These are phyloP conservation scores for Axis porcinus DNA, from an alignment of 2,113 vertebrate species.

Conservation along the genomic window DNA sequence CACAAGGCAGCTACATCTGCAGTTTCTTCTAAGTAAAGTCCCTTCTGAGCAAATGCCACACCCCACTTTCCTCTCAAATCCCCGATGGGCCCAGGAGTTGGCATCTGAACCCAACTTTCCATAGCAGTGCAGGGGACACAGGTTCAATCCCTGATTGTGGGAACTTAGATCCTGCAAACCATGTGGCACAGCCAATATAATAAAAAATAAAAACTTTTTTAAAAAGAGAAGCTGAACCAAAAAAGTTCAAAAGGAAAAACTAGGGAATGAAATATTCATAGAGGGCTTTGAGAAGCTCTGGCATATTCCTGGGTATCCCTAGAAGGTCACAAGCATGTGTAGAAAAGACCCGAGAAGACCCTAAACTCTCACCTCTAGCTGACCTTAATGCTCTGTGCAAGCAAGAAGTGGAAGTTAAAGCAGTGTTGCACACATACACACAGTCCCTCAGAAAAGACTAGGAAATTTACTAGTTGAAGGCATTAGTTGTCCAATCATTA, in stretches of 20 bases:
- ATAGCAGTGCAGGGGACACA: not conserved
- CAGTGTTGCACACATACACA: not conserved
- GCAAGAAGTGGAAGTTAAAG: not conserved
- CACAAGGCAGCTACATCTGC: not conserved
- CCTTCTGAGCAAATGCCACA: not conserved
- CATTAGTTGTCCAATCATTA: not conserved
- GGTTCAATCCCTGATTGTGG: not conserved
- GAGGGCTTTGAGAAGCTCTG: not conserved
- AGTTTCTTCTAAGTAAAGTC: not conserved
- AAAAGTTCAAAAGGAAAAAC: not conserved
- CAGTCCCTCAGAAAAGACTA: not conserved
- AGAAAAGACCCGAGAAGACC: not conserved
- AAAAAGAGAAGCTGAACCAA: not conserved
- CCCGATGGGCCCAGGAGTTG: too few relatives aligned
- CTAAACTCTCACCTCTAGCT: not conserved
- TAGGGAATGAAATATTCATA: not conserved
- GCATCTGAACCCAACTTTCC: not conserved
- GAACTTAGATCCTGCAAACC: not conserved
- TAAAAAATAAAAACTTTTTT: not conserved
- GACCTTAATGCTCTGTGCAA: not conserved
- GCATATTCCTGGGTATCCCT: not conserved
- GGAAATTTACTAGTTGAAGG: not conserved
- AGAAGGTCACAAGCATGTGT: not conserved
- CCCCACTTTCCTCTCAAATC: not conserved
- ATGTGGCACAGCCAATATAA: not conserved